Evolutionary conservation across 1,140 invertebrate genomes (phyloP).

Genomic region (Cyclina sinensis): DNA sequence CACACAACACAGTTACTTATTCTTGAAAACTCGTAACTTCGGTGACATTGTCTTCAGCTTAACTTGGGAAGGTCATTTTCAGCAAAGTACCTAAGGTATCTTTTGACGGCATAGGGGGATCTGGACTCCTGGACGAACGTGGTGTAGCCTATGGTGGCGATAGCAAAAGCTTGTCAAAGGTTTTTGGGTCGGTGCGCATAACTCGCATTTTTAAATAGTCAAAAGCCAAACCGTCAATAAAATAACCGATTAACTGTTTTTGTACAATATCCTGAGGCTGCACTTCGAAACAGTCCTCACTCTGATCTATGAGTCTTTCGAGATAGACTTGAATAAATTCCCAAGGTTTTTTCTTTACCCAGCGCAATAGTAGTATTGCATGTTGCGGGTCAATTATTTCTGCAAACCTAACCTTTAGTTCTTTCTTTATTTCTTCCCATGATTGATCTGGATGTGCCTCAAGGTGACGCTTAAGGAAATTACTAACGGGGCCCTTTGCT

Average conservation of each 20-base stretch:
- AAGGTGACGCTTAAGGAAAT: conserved; percentile 37
- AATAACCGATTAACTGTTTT: conserved; percentile 56
- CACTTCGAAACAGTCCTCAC: conserved; percentile 34
- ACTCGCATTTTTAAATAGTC: conserved; percentile 60
- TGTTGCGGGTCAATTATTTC: conserved; percentile 59
- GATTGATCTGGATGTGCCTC: not conserved
- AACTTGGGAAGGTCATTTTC: no score
- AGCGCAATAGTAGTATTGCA: conserved; percentile 37
- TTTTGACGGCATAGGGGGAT: no score
- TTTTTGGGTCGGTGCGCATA: conserved; percentile 50
- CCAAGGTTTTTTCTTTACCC: conserved; percentile 2
- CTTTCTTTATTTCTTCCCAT: conserved; percentile 35
- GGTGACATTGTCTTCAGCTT: no score
- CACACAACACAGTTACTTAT: not conserved
- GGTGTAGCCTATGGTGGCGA: no score
- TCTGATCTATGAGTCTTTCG: conserved; percentile 40
- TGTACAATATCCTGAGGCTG: not conserved
- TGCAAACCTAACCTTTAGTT: conserved; percentile 38
- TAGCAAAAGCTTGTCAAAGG: conserved; percentile 24
- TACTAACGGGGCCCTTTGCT: conserved; percentile 41
- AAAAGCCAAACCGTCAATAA: conserved; percentile 41
- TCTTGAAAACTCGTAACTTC: no score
- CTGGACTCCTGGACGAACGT: no score
- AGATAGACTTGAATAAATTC: conserved; percentile 49
- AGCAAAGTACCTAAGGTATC: no score